Conservation (phyloP, 2,113 vertebrate species). For the Podocnemis expansa region DNA sequence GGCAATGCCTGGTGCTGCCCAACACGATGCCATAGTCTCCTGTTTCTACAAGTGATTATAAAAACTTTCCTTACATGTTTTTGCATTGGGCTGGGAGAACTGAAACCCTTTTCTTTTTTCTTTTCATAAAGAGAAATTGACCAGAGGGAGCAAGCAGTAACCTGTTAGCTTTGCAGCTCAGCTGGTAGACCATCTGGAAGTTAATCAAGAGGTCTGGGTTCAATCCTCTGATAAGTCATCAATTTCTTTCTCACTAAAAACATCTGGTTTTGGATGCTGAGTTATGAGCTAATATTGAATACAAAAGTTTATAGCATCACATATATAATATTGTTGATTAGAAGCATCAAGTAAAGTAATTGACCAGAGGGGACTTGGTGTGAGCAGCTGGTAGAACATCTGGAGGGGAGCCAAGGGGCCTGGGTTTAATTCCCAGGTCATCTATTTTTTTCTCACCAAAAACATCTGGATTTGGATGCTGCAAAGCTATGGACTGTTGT, state of each 20-base stretch:
- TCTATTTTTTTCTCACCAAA: slow-evolving; percentile 72
- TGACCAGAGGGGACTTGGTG: slow-evolving; percentile 77
- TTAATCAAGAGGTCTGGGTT: slow-evolving; percentile 73
- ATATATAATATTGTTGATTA: slow-evolving; percentile 83
- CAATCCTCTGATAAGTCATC: slow-evolving; percentile 83
- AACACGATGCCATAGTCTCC: fast-evolving
- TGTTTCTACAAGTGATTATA: neutral
- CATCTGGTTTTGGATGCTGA: slow-evolving; percentile 82
- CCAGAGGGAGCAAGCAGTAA: slow-evolving; percentile 28
- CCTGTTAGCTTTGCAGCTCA: slow-evolving; percentile 58
- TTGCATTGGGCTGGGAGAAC: slow-evolving; percentile 15
- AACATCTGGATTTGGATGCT: slow-evolving; percentile 73
- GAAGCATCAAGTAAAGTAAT: slow-evolving; percentile 85
- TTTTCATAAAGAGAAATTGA: slow-evolving; percentile 3
- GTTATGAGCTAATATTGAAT: slow-evolving; percentile 85
- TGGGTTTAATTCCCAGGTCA: slow-evolving; percentile 74
- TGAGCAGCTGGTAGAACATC: slow-evolving; percentile 78
- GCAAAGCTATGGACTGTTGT: slow-evolving; percentile 58
- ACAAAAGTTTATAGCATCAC: slow-evolving; percentile 83
- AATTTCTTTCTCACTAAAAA: slow-evolving; percentile 84
- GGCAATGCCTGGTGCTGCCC: neutral
- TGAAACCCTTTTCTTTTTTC: slow-evolving; percentile 49
- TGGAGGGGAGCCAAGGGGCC: slow-evolving; percentile 75
- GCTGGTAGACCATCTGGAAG: slow-evolving; percentile 72
- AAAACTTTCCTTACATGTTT: slow-evolving; percentile 30